phyloP scores from a whole-genome alignment of 2,797 vertebrate species.

The Sylvia borin region DNA sequence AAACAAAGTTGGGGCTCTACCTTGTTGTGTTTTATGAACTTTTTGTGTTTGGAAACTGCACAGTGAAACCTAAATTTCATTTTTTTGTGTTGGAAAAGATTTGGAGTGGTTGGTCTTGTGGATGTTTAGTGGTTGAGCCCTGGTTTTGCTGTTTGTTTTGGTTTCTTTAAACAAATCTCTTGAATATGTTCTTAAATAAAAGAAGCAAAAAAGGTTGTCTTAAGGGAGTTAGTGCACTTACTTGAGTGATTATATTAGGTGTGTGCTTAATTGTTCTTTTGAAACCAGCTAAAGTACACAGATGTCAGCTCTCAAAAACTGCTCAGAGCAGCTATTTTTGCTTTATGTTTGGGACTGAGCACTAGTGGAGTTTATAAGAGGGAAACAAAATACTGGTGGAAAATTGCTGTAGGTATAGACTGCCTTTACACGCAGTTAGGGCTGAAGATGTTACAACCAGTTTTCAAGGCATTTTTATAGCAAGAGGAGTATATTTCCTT shows the following conservation, averaged over 20 bases:
- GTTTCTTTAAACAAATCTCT: neutral
- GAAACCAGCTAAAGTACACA: neutral
- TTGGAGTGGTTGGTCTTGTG: neutral
- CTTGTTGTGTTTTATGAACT: rapidly evolving
- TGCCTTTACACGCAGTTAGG: neutral
- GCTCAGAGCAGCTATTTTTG: neutral
- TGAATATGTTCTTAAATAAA: neutral
- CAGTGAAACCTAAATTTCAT: rapidly evolving
- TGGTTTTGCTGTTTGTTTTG: neutral
- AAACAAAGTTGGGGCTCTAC: rapidly evolving
- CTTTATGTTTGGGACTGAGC: rapidly evolving
- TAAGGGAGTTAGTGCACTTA: neutral
- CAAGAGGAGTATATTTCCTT: neutral
- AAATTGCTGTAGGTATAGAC: neutral
- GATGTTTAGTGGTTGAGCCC: neutral
- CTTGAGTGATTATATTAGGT: neutral
- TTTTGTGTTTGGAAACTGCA: neutral
- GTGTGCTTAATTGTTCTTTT: neutral
- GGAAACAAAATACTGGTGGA: neutral
- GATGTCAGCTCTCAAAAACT: neutral
- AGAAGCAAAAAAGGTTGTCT: neutral
- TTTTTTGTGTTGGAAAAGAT: neutral
- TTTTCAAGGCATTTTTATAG: neutral
- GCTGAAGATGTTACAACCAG: neutral
- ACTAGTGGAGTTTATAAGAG: neutral